Evolutionary conservation across 2,888 invertebrate genomes (phyloP).

Genomic region (Nomada hirtipes): DNA sequence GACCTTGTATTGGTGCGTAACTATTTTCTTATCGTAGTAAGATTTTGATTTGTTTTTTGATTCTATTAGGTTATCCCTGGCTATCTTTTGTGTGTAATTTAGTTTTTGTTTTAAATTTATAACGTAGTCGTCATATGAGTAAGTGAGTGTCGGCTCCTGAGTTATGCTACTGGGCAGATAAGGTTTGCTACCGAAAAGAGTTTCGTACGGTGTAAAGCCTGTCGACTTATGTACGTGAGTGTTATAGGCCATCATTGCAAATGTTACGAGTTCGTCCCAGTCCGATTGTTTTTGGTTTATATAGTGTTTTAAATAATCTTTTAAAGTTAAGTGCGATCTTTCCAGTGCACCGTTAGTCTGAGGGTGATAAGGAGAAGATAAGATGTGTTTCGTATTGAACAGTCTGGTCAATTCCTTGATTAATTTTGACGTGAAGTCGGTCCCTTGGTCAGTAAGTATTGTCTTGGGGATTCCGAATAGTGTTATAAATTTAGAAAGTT

Average conservation of each 20-base stretch:
- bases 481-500: slow-evolving; percentile 22
- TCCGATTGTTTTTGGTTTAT: background rate
- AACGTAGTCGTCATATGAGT: slow-evolving; percentile 17
- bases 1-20: background rate
- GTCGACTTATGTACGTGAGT: background rate
- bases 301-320: slow-evolving; percentile 1
- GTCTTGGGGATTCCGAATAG: slow-evolving; percentile 34
- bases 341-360: slow-evolving; percentile 8
- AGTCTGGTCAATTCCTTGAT: slow-evolving; percentile 13
- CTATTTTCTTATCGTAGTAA: slow-evolving; percentile 29
- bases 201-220: slow-evolving; percentile 11
- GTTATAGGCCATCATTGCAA: slow-evolving; percentile 24
- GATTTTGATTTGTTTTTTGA: slow-evolving; percentile 20
- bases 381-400: slow-evolving; percentile 8
- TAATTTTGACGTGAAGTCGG: slow-evolving; percentile 14
- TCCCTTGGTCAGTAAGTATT: slow-evolving; percentile 25
- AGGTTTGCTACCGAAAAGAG: slow-evolving; percentile 1
- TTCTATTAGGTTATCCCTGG: slow-evolving; percentile 20
- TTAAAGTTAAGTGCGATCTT: slow-evolving; percentile 11
- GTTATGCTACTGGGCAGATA: slow-evolving; percentile 14
- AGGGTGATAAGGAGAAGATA: slow-evolving; percentile 26
- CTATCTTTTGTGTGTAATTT: slow-evolving; percentile 22
- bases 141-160: slow-evolving; percentile 2
- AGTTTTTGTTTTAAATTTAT: slow-evolving; percentile 33
- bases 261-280: slow-evolving; percentile 10